Conservation (phyloP, 2,797 vertebrate species). For the Phaenicophaeus curvirostris region DNA sequence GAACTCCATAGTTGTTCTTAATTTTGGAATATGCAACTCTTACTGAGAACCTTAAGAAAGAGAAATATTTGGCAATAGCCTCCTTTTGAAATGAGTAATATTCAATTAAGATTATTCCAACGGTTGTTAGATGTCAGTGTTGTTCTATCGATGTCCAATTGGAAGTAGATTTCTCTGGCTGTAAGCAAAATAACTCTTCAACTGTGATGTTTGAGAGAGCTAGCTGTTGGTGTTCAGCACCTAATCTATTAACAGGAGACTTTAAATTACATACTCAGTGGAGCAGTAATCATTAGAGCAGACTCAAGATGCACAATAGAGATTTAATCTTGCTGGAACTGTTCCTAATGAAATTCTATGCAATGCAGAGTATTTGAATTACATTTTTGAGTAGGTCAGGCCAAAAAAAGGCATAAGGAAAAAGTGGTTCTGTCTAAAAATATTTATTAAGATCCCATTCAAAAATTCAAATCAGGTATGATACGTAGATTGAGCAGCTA, state of each 20-base stretch:
- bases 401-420: not conserved
- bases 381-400: not conserved
- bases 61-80: not conserved
- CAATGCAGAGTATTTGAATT: slow-evolving; percentile 35
- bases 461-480: slow-evolving; percentile 3
- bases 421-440: not conserved
- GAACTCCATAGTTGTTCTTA: not conserved
- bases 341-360: slow-evolving; percentile 61
- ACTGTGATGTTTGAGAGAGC: not conserved
- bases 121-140: slow-evolving; percentile 62
- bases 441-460: not conserved
- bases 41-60: not conserved
- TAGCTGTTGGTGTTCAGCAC: slow-evolving; percentile 27
- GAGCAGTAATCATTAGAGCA: slow-evolving; percentile 52
- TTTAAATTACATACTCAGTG: slow-evolving; percentile 56
- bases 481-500: not conserved
- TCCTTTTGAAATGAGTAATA: not conserved
- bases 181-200: slow-evolving; percentile 1
- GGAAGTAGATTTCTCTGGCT: not conserved
- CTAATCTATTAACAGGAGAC: slow-evolving; percentile 47
- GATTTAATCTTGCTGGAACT: slow-evolving; percentile 61
- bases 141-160: not conserved
- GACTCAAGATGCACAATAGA: slow-evolving; percentile 43
- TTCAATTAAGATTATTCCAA: not conserved
- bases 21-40: not conserved